Conservation (phyloP, 2,797 vertebrate species). For the Rhinophrynus dorsalis region DNA sequence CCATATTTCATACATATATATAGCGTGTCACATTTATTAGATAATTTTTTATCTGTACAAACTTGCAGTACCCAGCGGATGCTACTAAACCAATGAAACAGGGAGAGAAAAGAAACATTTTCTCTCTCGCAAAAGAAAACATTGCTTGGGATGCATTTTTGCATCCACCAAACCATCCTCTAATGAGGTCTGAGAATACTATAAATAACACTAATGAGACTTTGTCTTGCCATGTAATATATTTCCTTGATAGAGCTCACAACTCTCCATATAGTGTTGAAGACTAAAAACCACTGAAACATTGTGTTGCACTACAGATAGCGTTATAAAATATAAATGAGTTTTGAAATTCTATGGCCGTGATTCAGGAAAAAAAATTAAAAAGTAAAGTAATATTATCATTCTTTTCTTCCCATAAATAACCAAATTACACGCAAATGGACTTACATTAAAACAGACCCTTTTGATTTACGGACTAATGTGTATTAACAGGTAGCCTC, state of each 20-base stretch:
- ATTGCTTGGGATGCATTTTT: conserved; percentile 86
- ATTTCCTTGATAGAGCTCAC: conserved; percentile 77
- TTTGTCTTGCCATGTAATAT: conserved; percentile 76
- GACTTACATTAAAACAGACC: conserved; percentile 73
- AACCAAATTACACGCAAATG: conserved; percentile 65
- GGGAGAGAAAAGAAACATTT: conserved; percentile 74
- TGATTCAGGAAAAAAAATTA: conserved; percentile 66
- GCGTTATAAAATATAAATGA: conserved; percentile 79
- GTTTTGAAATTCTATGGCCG: conserved; percentile 75
- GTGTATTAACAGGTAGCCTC: conserved; percentile 52
- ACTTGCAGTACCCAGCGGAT: conserved; percentile 68
- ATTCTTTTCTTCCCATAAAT: conserved; percentile 74
- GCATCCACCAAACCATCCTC: conserved; percentile 81
- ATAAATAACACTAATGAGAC: conserved; percentile 94
- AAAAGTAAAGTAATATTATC: conserved; percentile 66
- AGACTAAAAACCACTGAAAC: conserved; percentile 70
- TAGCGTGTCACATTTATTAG: conserved; percentile 13
- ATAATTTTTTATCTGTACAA: conserved; percentile 79
- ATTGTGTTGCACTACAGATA: conserved; percentile 71
- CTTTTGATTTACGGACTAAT: conserved; percentile 54
- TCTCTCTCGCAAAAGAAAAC: conserved; percentile 68
- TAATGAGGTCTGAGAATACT: conserved; percentile 90
- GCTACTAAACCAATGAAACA: conserved; percentile 66
- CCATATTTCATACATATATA: too few species aligned
- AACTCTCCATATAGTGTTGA: conserved; percentile 70